Conservation (phyloP, 2,888 invertebrate genomes). For the Leptogaster cylindrica region DNA sequence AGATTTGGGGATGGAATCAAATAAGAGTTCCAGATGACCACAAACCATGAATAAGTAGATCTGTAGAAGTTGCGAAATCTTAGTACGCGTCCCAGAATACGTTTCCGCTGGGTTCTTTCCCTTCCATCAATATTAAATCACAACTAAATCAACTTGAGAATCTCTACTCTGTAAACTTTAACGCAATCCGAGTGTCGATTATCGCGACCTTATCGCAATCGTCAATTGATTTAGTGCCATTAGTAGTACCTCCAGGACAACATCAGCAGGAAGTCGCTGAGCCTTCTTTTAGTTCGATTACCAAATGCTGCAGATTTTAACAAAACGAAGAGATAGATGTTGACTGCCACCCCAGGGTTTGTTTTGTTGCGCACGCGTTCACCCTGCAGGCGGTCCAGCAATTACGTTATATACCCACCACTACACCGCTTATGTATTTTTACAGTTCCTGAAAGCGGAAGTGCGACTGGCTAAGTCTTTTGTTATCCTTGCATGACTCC, state of each 20-base stretch:
- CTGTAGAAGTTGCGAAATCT: background rate
- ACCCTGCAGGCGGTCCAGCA: constrained; percentile 52
- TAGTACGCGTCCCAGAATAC: background rate
- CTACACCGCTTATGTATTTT: constrained; percentile 11
- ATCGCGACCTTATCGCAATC: constrained; percentile 49
- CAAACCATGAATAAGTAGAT: too few species aligned
- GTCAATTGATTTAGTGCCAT: constrained; percentile 50
- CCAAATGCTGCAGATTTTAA: background rate
- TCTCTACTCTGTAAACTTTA: constrained; percentile 48
- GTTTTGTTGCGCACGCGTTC: constrained; percentile 49
- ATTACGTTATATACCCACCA: constrained; percentile 48
- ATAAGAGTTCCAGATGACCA: background rate
- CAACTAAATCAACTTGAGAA: background rate
- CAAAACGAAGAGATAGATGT: constrained; percentile 20
- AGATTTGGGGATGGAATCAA: too few species aligned
- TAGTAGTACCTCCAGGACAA: constrained; percentile 46
- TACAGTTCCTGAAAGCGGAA: constrained; percentile 15
- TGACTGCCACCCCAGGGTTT: constrained; percentile 5
- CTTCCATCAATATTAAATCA: background rate
- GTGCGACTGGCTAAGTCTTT: constrained; percentile 33
- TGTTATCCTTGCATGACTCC: constrained; percentile 48
- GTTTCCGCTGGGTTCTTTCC: background rate
- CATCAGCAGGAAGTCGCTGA: constrained; percentile 32
- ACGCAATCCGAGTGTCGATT: constrained; percentile 47
- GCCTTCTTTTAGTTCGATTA: background rate